These are phyloP conservation scores for Microtus agrestis DNA, from an alignment of 2,797 vertebrate genomes.

Conservation along the genomic window DNA sequence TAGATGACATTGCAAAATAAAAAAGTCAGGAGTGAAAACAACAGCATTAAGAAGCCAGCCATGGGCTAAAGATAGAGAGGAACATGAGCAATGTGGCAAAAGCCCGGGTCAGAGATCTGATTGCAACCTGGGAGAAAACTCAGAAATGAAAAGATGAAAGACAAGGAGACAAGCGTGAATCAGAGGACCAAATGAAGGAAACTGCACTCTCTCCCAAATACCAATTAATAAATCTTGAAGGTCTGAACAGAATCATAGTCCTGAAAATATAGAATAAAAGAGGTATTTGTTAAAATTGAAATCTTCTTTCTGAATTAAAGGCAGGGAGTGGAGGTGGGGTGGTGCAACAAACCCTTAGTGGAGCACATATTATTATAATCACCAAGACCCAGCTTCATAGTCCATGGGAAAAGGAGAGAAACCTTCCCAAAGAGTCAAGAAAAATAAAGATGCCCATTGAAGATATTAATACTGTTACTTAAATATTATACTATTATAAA, in stretches of 20 bases:
- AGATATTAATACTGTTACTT: background rate
- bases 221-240: background rate
- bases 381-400: background rate
- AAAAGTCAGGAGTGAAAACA: background rate
- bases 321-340: background rate
- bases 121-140: background rate
- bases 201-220: background rate
- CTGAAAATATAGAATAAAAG: background rate
- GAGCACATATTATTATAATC: too few species aligned
- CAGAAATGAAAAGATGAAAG: background rate
- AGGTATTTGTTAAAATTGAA: background rate
- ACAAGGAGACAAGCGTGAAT: background rate
- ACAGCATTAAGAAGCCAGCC: background rate
- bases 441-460: background rate
- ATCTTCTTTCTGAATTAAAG: background rate
- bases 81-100: background rate
- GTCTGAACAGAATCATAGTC: background rate
- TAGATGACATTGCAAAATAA: background rate
- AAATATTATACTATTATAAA: background rate
- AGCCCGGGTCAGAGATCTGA: constrained; percentile 20
- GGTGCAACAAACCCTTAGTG: background rate
- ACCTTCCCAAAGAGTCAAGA: background rate
- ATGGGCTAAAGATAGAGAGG: background rate
- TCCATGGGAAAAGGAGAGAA: background rate
- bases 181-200: constrained; percentile 6